Conservation (phyloP, 2,888 invertebrate genomes). For the Sericinus montela region DNA sequence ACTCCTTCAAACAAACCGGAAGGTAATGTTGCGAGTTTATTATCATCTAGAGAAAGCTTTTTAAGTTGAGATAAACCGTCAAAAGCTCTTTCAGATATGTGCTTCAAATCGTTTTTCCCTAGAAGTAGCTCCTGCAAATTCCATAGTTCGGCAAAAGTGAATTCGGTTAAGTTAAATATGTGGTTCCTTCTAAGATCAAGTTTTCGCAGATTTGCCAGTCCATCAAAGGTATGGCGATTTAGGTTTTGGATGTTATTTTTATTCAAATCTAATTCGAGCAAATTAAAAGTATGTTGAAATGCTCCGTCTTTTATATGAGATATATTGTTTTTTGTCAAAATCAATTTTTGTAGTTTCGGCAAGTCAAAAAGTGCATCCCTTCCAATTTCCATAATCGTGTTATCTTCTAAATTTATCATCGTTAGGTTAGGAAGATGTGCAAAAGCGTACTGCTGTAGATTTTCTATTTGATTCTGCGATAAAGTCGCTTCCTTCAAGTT, state of each 20-base stretch:
- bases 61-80: conserved; percentile 86
- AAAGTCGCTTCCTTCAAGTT: conserved; percentile 83
- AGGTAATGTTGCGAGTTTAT: conserved; percentile 85
- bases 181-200: conserved; percentile 87
- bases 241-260: conserved; percentile 86
- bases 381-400: conserved; percentile 86
- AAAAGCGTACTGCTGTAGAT: conserved; percentile 84
- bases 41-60: conserved; percentile 86
- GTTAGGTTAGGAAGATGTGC: conserved; percentile 85
- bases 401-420: conserved; percentile 85
- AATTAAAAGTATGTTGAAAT: conserved; percentile 84
- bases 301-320: conserved; percentile 91
- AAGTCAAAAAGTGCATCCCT: conserved; percentile 86
- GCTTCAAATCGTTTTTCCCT: conserved; percentile 84
- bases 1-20: conserved; percentile 86
- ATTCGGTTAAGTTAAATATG: conserved; percentile 87
- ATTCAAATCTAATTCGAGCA: conserved; percentile 90
- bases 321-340: conserved; percentile 92
- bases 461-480: conserved; percentile 84
- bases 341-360: conserved; percentile 85
- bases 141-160: conserved; percentile 88
- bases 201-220: conserved; percentile 84
- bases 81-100: conserved; percentile 87
- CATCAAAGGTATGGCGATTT: conserved; percentile 87
- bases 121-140: conserved; percentile 84